Percentiles rank a stretch among this genome's conserved stretches.
Conservation (phyloP, 2,113 vertebrate species). For the Casuarius casuarius region DNA sequence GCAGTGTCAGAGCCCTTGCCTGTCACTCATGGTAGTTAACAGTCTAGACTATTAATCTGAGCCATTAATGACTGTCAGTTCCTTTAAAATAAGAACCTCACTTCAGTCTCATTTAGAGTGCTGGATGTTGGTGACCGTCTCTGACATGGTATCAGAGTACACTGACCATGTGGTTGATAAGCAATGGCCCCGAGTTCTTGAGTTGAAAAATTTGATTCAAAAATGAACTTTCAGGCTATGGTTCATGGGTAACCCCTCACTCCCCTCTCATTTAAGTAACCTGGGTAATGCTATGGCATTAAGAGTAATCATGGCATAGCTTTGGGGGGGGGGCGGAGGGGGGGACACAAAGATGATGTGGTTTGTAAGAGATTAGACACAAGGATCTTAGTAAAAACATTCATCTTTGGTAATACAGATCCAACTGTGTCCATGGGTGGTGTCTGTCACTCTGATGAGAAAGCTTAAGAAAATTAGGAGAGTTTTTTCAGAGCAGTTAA, state of each 20-base stretch:
- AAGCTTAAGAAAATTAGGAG: background rate
- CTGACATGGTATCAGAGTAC: background rate
- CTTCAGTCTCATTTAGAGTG: background rate
- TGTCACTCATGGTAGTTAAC: background rate
- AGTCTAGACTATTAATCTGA: background rate
- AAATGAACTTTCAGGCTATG: accelerated
- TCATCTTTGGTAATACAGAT: background rate
- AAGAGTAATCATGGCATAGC: background rate
- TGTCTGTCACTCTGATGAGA: background rate
- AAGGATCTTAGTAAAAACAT: accelerated
- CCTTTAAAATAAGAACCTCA: background rate
- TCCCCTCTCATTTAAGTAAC: background rate
- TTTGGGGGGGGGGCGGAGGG: no score
- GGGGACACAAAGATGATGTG: no score
- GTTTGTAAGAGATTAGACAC: background rate
- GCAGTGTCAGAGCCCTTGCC: background rate
- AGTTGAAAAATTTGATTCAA: background rate
- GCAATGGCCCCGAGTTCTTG: accelerated
- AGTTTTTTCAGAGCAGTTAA: background rate
- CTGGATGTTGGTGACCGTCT: background rate
- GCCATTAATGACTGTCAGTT: accelerated
- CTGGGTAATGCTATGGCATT: background rate
- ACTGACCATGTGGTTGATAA: background rate
- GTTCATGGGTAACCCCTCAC: background rate
- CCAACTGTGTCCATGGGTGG: background rate